Conservation (phyloP, 1,140 invertebrate species). For the Copidosoma floridanum region DNA sequence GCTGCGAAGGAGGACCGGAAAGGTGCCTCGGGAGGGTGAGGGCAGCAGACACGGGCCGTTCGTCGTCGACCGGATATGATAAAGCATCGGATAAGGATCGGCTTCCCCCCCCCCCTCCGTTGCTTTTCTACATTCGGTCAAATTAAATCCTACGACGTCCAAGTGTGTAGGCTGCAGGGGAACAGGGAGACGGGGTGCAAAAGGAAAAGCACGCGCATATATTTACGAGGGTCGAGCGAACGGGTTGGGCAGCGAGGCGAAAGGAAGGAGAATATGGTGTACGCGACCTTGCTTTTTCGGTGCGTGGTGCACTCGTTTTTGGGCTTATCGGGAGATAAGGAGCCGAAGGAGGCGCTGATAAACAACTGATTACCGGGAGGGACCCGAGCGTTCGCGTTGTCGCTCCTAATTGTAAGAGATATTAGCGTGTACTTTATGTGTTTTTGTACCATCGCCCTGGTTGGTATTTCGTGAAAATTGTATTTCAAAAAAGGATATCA, state of each 20-base stretch:
- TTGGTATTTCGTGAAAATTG: too few species aligned
- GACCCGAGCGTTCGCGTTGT: too few species aligned
- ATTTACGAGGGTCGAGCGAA: constrained; percentile 47
- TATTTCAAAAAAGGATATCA: too few species aligned
- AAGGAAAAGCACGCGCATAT: neutral
- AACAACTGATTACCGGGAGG: constrained; percentile 7
- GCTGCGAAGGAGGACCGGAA: constrained; percentile 14
- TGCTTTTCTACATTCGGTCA: constrained; percentile 29
- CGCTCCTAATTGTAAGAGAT: too few species aligned
- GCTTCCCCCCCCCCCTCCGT: neutral
- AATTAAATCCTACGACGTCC: constrained; percentile 41
- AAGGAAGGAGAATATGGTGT: neutral
- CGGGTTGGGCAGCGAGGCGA: constrained; percentile 29
- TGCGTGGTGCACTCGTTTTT: neutral
- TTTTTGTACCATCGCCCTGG: too few species aligned
- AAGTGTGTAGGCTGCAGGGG: constrained; percentile 29
- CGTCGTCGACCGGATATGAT: constrained; percentile 46
- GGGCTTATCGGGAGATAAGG: neutral
- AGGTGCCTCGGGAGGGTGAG: constrained; percentile 9
- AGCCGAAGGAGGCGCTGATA: neutral
- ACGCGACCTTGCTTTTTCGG: neutral
- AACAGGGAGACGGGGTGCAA: neutral
- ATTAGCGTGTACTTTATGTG: too few species aligned
- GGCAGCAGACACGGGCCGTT: constrained; percentile 28
- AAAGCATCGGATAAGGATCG: constrained; percentile 52